phyloP scores from a whole-genome alignment of 2,113 vertebrate genomes.

The Actenoides lindsayi region DNA sequence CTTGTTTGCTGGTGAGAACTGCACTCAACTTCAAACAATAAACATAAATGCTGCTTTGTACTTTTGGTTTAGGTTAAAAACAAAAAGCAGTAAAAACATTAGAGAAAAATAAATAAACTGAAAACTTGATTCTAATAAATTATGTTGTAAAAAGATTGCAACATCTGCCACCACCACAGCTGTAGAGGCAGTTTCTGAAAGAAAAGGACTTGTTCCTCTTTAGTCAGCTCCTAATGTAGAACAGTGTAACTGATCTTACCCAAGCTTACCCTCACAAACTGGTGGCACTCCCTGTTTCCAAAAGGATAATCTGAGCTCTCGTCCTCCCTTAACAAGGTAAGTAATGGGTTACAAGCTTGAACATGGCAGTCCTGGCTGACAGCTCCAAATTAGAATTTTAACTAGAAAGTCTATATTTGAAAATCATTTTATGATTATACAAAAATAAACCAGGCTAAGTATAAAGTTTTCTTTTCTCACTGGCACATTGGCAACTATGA shows the following conservation, averaged over 20 bases:
- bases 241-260: not conserved
- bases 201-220: not conserved
- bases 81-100: slow-evolving; percentile 47
- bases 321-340: not conserved
- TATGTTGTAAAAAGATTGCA: slow-evolving; percentile 20
- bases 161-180: slow-evolving; percentile 26
- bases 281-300: slow-evolving; percentile 1
- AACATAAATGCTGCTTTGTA: slow-evolving; percentile 33
- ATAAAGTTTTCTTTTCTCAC: not conserved
- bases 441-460: not conserved
- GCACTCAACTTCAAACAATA: slow-evolving; percentile 35
- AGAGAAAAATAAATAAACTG: slow-evolving; percentile 47
- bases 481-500: not conserved
- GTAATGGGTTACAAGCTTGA: not conserved
- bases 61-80: slow-evolving; percentile 45
- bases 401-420: not conserved
- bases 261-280: not conserved
- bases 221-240: not conserved
- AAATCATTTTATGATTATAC: not conserved
- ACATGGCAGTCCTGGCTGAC: not conserved
- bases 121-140: slow-evolving; percentile 52
- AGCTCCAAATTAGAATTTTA: not conserved
- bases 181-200: not conserved
- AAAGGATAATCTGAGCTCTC: not conserved
- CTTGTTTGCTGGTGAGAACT: slow-evolving; percentile 18